These are phyloP conservation scores for Danio aesculapii DNA, from an alignment of 2,797 vertebrate genomes.

Conservation along the genomic window DNA sequence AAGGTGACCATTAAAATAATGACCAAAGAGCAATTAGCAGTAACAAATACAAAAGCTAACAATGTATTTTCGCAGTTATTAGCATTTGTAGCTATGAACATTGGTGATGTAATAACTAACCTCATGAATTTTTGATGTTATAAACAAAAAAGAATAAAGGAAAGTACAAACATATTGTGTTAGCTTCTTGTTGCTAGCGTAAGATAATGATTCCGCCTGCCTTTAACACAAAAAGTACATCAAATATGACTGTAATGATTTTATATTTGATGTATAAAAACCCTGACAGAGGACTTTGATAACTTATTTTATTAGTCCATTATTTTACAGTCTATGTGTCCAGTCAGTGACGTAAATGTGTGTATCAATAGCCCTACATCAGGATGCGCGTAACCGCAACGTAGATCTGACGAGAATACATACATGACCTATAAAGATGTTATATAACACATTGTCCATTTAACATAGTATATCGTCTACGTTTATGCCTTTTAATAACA, in stretches of 20 bases:
- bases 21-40: background rate
- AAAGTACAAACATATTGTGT: background rate
- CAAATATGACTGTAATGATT: background rate
- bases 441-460: background rate
- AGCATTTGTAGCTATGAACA: background rate
- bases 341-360: conserved; percentile 3
- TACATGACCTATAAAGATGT: background rate
- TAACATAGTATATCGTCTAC: background rate
- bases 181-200: background rate
- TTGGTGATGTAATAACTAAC: background rate
- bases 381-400: background rate
- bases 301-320: background rate
- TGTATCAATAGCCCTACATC: background rate
- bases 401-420: background rate
- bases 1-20: background rate
- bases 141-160: background rate
- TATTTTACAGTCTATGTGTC: no score
- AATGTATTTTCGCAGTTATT: background rate
- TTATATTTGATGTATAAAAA: background rate
- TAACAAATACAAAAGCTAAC: background rate
- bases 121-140: background rate
- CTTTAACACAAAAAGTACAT: background rate
- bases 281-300: background rate
- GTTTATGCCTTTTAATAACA: background rate
- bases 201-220: background rate